Base-by-base conservation (phyloP, 2,113 vertebrate species). In the Planiliza haematocheilus region DNA sequence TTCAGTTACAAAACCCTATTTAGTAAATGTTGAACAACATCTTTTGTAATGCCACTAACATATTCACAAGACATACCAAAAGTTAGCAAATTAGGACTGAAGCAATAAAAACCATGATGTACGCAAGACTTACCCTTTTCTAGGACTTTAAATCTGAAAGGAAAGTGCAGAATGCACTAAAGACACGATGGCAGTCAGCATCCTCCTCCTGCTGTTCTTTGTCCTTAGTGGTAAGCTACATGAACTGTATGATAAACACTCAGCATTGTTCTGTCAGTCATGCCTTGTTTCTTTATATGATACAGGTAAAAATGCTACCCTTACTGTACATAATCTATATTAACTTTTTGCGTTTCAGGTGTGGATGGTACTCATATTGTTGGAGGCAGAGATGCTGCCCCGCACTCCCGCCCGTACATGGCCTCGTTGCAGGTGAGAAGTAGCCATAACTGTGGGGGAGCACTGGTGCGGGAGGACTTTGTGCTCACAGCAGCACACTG, bases 401-500 rank as follows among this genome's bases (percentile, higher is more conserved):
- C 92, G 4, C 90, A 95, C 1, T 93, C 94, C 0, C 90, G 89
- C 14, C 95, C 94, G 68, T 96, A 94, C 87, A 88, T 96, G 70
- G 95, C 84, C 2, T 95, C 86, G 0, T 1, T 93, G 60, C 86
- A 90, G 4, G 0, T 70, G 7, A 3, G 0, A 34, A 75, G 85
- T 2, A 1, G 1, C 1, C 92, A 93, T 62, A 46, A 50, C 43
- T 95, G 94, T 10, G 94, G 94, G 0, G 95, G 88, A 0, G 84
- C 84, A 0, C 91, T 96, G 39, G 76, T 96, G 17, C 84, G 77
- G 37, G 82, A 68, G 9, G 65, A 90, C 67, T 95, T 94, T 8
- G 90, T 95, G 48, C 82, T 95, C 88, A 94, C 95, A 0, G 95
- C 93, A 1, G 94, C 94, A 37, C 94, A 94, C 24, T 94, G 93